A percentile compares a stretch with the other conserved stretches of the same genome.
These are phyloP conservation scores for Aleiodes sp. DNA, from an alignment of 1,140 invertebrate species.

Conservation along the genomic window DNA sequence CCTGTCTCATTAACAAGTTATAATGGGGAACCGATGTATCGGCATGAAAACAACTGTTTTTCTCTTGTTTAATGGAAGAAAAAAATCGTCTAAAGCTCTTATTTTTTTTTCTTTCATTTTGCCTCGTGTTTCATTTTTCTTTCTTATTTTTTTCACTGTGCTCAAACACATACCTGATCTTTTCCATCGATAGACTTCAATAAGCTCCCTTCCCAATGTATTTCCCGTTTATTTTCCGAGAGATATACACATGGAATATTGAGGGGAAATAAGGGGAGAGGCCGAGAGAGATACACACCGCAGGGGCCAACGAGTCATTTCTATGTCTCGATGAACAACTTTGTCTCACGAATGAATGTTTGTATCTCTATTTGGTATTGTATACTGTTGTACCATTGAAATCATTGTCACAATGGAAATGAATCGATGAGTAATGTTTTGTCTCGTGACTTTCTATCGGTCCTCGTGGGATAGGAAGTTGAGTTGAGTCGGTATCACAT, in stretches of 20 bases:
- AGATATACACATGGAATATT: neutral
- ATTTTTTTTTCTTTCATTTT: neutral
- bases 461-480: neutral
- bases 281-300: neutral
- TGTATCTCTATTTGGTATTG: slow-evolving; percentile 37
- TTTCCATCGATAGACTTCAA: slow-evolving; percentile 10
- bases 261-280: neutral
- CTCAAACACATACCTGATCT: neutral
- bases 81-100: slow-evolving; percentile 4
- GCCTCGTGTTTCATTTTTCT: neutral
- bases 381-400: slow-evolving; percentile 41
- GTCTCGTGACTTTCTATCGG: slow-evolving; percentile 34
- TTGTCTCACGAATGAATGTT: slow-evolving; percentile 16
- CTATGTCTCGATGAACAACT: slow-evolving; percentile 24
- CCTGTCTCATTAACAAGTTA: slow-evolving; percentile 51
- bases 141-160: slow-evolving; percentile 4
- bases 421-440: slow-evolving; percentile 41
- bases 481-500: neutral
- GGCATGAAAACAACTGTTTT: slow-evolving; percentile 12
- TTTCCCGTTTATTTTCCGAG: neutral
- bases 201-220: slow-evolving; percentile 2
- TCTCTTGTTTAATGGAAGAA: neutral
- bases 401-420: slow-evolving; percentile 40
- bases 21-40: slow-evolving; percentile 47
- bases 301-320: slow-evolving; percentile 14